These are phyloP conservation scores for Sanderia malayensis DNA, from an alignment of 30 jellyfish, hydroid and myxozoan species.

Conservation along the genomic window DNA sequence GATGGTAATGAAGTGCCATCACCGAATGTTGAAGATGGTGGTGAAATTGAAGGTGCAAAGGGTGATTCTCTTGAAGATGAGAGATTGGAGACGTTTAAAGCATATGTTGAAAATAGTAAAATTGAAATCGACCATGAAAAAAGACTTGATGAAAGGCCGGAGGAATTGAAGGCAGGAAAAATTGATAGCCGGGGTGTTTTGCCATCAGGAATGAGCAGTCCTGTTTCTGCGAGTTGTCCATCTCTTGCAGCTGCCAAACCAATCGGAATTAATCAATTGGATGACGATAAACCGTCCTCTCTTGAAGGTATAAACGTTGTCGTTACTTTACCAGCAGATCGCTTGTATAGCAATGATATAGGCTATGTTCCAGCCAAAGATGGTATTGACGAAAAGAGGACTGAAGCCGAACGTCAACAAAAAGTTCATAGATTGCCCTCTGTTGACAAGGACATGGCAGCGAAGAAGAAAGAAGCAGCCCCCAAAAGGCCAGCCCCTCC, in stretches of 20 bases:
- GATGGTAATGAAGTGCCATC: not conserved
- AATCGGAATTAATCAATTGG: too few species aligned
- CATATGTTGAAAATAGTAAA: constrained; percentile 29
- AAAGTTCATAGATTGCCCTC: too few species aligned
- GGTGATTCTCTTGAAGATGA: not conserved
- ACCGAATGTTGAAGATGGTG: not conserved
- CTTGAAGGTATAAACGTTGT: not conserved
- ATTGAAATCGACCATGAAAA: constrained; percentile 27
- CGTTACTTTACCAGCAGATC: not conserved
- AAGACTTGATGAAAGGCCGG: constrained; percentile 23
- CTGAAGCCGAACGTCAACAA: too few species aligned
- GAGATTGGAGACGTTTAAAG: constrained; percentile 36
- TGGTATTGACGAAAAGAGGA: not conserved
- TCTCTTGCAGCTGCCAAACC: not conserved
- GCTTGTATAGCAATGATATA: not conserved
- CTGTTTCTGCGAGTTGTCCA: constrained; percentile 59
- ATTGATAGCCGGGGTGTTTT: not conserved
- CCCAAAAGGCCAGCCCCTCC: constrained; percentile 68
- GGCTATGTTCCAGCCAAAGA: not conserved
- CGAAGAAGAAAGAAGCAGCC: constrained; percentile 39
- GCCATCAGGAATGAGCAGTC: constrained; percentile 13
- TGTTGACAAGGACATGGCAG: not conserved
- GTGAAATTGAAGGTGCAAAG: not conserved
- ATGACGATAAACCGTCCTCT: too few species aligned
- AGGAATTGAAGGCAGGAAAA: not conserved